Evolutionary conservation across 2,113 vertebrate genomes (phyloP).

Genomic region (Cairina moschata): DNA sequence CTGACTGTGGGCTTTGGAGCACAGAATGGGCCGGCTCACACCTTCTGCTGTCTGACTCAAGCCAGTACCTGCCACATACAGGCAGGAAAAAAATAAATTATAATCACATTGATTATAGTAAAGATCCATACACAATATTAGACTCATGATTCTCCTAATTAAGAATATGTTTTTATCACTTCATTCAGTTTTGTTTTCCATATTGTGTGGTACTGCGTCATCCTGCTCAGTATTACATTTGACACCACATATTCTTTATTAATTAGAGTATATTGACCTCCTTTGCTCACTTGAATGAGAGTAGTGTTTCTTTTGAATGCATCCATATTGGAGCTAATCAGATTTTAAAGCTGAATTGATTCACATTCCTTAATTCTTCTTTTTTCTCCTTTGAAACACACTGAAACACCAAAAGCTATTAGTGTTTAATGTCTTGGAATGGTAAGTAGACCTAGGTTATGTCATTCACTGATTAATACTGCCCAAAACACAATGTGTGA

Average conservation of each 20-base stretch:
- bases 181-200: not conserved
- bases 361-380: not conserved
- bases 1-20: not conserved
- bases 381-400: not conserved
- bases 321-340: not conserved
- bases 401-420: not conserved
- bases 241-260: not conserved
- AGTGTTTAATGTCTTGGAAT: not conserved
- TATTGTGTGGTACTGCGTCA: not conserved
- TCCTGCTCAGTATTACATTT: not conserved
- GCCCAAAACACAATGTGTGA: not conserved
- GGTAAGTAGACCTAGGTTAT: not conserved
- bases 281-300: conserved; percentile 7
- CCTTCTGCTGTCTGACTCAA: not conserved
- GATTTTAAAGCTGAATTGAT: conserved; percentile 7
- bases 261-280: not conserved
- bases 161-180: not conserved
- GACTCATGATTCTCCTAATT: not conserved
- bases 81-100: not conserved
- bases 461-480: not conserved
- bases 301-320: conserved; percentile 21
- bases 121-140: not conserved
- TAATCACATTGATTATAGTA: not conserved
- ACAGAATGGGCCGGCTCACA: not conserved
- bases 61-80: not conserved